Base-by-base conservation (phyloP, 2,113 vertebrate species). In the Syrmaticus mikado region DNA sequence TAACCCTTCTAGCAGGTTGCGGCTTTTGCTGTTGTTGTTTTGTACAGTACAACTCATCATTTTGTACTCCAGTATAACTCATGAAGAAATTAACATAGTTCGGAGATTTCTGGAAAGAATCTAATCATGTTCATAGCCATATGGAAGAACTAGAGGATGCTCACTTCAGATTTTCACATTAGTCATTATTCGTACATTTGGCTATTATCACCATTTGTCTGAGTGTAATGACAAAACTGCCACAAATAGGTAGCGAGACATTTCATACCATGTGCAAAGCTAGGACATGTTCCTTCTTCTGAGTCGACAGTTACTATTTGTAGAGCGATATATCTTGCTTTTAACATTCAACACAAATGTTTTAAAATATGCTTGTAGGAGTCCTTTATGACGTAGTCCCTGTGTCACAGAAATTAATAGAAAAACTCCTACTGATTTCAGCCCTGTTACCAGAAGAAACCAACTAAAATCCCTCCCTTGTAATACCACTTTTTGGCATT, bases 121-220 rank as follows among this genome's bases (percentile, higher is more conserved):
- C 22, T 91, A 85, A 87, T 85, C 50, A 15, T 94, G 60, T 64
- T 92, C 87, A 21, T 50, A 89, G 76, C 61, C 87, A 92, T 92
- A 93, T 81, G 89, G 85, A 90, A 83, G 90, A 94, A 88, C 46
- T 71, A 92, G 75, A 81, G 43, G 68, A 89, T 97, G 96, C 90
- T 97, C 94, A 95, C 79, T 95, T 96, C 25, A 91, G 76, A 95
- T 71, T 92, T 91, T 79, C 83, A 7, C 20, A 85, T 95, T 94
- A 96, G 91, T 97, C 93, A 96, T 92, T 93, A 96, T 92, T 92
- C 87, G 83, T 95, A 74, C 82, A 93, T 96, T 96, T 94, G 93
- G 82, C 85, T 66, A 95, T 94, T 92, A 46, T 71, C 72, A 85
- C 64, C 36, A 82, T 94, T 96, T 85, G 64, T 94, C 92, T 89